A percentile compares a stretch with the other conserved stretches of the same genome.
These are phyloP conservation scores for Trypoxylus dichotomus DNA, from an alignment of 1,140 invertebrate species.

Conservation along the genomic window DNA sequence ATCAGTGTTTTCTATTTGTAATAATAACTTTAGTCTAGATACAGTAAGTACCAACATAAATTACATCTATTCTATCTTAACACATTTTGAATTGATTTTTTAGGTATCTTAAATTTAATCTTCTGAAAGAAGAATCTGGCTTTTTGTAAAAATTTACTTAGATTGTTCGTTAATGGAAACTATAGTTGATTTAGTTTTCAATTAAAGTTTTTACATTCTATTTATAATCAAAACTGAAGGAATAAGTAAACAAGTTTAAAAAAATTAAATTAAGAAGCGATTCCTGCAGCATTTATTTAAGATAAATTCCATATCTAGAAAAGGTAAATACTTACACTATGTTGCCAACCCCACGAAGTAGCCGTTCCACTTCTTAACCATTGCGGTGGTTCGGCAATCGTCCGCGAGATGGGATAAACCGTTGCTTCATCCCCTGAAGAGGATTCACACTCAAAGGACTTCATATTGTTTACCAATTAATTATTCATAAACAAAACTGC, in stretches of 20 bases:
- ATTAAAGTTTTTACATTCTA: not conserved
- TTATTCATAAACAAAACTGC: not conserved
- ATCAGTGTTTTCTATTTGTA: too few relatives aligned
- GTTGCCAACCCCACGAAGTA: slow-evolving; percentile 50
- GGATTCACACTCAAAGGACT: slow-evolving; percentile 53
- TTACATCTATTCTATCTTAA: too few relatives aligned
- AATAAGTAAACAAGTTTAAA: not conserved
- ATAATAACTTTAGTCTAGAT: too few relatives aligned
- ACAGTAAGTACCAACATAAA: too few relatives aligned
- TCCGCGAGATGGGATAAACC: slow-evolving; percentile 49
- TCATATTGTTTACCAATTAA: slow-evolving; percentile 42
- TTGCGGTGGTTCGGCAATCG: slow-evolving; percentile 45
- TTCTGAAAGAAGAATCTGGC: too few relatives aligned
- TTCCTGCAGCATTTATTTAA: too few relatives aligned
- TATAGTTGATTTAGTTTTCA: too few relatives aligned
- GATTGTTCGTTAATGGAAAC: too few relatives aligned
- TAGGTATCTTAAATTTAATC: too few relatives aligned
- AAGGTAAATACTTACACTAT: slow-evolving; percentile 42
- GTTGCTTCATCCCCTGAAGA: slow-evolving; percentile 52
- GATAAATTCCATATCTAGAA: not conserved
- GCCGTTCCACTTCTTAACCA: slow-evolving; percentile 45
- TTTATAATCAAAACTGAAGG: not conserved
- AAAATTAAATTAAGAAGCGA: not conserved
- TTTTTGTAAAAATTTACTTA: too few relatives aligned
- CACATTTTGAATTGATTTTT: too few relatives aligned